Base-by-base conservation (phyloP, 2,888 invertebrate species). In the Petrolisthes cinctipes region DNA sequence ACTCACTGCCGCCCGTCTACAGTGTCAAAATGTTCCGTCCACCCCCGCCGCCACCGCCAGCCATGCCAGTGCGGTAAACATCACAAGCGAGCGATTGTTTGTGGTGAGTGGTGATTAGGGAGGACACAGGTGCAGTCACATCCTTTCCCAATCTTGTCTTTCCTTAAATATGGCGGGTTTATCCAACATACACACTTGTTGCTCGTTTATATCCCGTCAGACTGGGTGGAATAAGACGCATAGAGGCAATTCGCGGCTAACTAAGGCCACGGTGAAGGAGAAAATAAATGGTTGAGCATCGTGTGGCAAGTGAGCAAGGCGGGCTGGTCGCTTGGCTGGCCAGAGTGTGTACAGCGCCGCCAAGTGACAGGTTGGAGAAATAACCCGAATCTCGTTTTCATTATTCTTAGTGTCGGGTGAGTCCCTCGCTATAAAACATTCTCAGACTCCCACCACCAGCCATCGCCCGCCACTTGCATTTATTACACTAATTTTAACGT, bases 311-410 rank as follows among this genome's bases (percentile, higher is more conserved):
- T 54, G 82, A 20, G 53, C 61, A 61, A 20, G 71, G 73, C 53
- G 73, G 82, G 82, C 51, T 66, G 82, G 79, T 51, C 54, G 79
- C 79, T 79, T 79, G 76, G 76, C 76, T 76, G 76, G 76, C 76
- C 51, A 61, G 82, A 82, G 82, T 82, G 68, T 82, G 82, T 82
- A 82, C 82, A 82, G 82, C 82, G 82, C 82, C 82, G 82, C 82
- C 82, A 82, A 82, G 82, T 82, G 82, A 82, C 82, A 82, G 82
- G 66, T 82, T 82, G 82, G 82, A 82, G 68, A 82, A 82, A 82
- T 82, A 82, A 66, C 82, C 82, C 66, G 82, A 82, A 82, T 82
- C 82, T 82, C 82, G 82, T 82, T 82, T 82, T 82, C 82, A 82
- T 82, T 82, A 82, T 82, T 82, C 82, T 68, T 66, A 61, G 82